Base-by-base conservation (phyloP, 2,113 vertebrate species). In the Microtus ochrogaster region DNA sequence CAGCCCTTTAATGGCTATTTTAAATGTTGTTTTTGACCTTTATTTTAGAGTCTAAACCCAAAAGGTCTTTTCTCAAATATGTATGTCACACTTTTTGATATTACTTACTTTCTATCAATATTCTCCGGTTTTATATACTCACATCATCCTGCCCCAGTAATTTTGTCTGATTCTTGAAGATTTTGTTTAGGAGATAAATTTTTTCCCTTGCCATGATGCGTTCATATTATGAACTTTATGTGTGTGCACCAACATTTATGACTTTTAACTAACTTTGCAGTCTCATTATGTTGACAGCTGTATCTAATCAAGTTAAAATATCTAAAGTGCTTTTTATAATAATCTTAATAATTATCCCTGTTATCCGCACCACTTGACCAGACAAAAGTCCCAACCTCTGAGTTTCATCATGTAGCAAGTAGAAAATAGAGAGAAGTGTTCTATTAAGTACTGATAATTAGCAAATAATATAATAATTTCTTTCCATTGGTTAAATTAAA, bases 401-500 rank as follows among this genome's bases (percentile, higher is more conserved):
- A 36, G 28, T 66, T 84, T 82, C 24, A 65, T 36, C 66, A 58
- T 81, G 72, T 82, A 85, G 81, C 55, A 96, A 88, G 90, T 61
- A 65, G 10, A 76, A 9, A 74, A 7, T 72, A 44, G 52, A 90
- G 52, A 90, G 55, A 89, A 88, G 4, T 96, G 21, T 92, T 97
- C 84, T 66, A 86, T 78, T 94, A 89, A 73, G 39, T 19, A 89
- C 36, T 86, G 12, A 68, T 81, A 92, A 91, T 12, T 89, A 89
- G 28, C n/a, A 58, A 92, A 33, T 24, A 76, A 66, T 88, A 70
- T 24, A 94, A 77, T 73, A 33, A 36, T 89, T 97, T 94, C 16
- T 96, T 39, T 16, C 58, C 76, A 4, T 66, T 82, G 39, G n/a
- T 87, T 93, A 96, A 94, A 93, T 93, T 74, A 94, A 70, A 92